phyloP scores from a whole-genome alignment of 1,140 invertebrate species.

The Phymastichus coffea region DNA sequence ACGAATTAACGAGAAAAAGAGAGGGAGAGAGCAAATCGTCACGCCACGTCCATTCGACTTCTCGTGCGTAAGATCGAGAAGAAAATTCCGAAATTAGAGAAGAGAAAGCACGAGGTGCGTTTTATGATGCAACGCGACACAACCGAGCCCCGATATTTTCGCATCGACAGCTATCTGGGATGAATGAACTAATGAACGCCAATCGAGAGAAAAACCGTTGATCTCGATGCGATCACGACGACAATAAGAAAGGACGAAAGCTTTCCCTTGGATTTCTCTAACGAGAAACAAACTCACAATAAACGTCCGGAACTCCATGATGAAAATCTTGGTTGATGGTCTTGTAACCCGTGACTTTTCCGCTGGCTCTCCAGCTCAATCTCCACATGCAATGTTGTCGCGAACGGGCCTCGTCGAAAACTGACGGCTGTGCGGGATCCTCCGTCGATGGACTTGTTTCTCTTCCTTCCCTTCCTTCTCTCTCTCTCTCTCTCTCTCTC shows the following conservation, averaged over 20 bases:
- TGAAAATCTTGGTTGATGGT: background rate
- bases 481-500: background rate
- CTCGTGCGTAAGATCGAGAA: too few species aligned
- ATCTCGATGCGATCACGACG: background rate
- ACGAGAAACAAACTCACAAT: conserved; percentile 43
- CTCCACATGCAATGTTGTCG: conserved; percentile 10
- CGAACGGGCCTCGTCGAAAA: conserved; percentile 44
- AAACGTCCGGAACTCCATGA: conserved; percentile 50
- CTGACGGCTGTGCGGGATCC: conserved; percentile 38
- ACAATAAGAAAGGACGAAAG: background rate
- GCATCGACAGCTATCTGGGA: too few species aligned
- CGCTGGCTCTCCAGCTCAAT: conserved; percentile 3
- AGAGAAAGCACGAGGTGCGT: too few species aligned
- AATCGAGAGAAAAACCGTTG: too few species aligned
- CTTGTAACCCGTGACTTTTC: conserved; percentile 1
- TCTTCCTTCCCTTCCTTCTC: conserved; percentile 31
- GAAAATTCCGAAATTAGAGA: too few species aligned
- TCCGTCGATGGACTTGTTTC: conserved; percentile 18
- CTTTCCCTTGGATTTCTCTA: background rate
- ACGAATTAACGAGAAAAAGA: too few species aligned
- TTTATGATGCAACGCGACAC: too few species aligned
- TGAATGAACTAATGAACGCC: too few species aligned
- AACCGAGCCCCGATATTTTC: too few species aligned
- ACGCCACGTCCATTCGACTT: too few species aligned
- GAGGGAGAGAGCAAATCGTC: too few species aligned